Evolutionary conservation across 2,113 vertebrate genomes (phyloP), one percentile per base, ranked within the genome.

Genomic region (Melanostigma gelatinosum): DNA sequence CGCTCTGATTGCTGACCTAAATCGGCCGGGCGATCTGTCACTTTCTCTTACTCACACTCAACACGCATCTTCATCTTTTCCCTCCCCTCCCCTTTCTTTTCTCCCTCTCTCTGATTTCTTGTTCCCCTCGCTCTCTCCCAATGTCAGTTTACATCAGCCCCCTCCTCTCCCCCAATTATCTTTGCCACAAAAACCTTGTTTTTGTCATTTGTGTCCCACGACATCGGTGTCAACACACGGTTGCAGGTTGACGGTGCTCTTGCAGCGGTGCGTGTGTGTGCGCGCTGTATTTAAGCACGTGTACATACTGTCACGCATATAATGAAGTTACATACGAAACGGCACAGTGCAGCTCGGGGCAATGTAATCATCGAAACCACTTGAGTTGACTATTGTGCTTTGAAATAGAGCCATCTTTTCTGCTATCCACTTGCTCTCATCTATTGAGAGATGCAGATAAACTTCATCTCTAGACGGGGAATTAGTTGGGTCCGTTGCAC

Each of bases 1-100:
- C n/a, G 85, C 90, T 94, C 87, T 91, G 92, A 91, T 90, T 93
- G 93, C 86, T 94, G 94, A 94, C 94, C 93, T 95, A 93, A 92
- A 95, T 94, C 89, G 85, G 88, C 84, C 85, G 58, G 89, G 89
- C 87, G 88, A 93, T 92, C 92, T 93, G 93, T 95, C 93, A 92
- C 92, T 93, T 94, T 94, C 89, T 91, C 87, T 94, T 94, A 95
- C 87, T 94, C 90, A 94, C 93, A 93, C 93, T 88, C 81, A 48
- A 78, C 91, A 92, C 88, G 91, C 88, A 91, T 87, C 81, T 90
- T 87, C 12, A 11, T 15, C 22, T 10, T 57, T 61, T 32, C 40
- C 73, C 54, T 79, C 68, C 66, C 64, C 40, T 70, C 68, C 66
- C 64, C 40, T 70, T 71, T 72, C 54, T 67, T 62, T 48, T 73